A percentile compares a stretch with the other conserved stretches of the same genome.
Conservation (phyloP, 2,888 invertebrate species). For the Thereva nobilitata region DNA sequence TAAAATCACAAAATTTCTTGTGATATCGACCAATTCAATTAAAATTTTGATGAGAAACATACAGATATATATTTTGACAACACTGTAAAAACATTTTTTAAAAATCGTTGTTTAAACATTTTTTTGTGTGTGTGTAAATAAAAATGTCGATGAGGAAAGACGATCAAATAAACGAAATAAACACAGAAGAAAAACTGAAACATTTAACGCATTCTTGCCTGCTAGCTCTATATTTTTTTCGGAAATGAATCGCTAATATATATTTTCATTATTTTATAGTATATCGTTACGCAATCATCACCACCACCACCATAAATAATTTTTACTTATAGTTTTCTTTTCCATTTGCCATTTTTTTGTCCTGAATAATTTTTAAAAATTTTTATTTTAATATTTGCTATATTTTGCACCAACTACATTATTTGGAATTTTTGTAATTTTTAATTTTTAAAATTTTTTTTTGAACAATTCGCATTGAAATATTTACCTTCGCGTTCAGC, state of each 20-base stretch:
- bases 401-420: neutral
- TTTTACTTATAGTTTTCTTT: conserved; percentile 24
- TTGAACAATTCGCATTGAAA: too few species aligned
- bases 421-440: neutral
- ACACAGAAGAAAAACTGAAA: conserved; percentile 25
- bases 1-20: conserved; percentile 23
- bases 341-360: conserved; percentile 33
- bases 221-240: conserved; percentile 28
- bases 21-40: too few species aligned
- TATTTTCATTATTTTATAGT: neutral
- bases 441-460: conserved; percentile 45
- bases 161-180: conserved; percentile 21
- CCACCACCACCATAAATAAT: conserved; percentile 37
- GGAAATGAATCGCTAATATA: conserved; percentile 12
- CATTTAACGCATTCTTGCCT: conserved; percentile 38
- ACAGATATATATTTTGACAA: neutral
- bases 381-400: conserved; percentile 28
- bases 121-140: neutral
- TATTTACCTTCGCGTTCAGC: conserved; percentile 81
- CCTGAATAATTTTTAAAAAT: conserved; percentile 36
- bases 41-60: neutral
- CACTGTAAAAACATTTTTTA: too few species aligned
- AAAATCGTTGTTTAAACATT: too few species aligned
- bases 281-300: conserved; percentile 38
- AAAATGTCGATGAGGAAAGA: conserved; percentile 6